Base-by-base conservation (phyloP, 2,797 vertebrate genomes). In the Alfaro cultratus region DNA sequence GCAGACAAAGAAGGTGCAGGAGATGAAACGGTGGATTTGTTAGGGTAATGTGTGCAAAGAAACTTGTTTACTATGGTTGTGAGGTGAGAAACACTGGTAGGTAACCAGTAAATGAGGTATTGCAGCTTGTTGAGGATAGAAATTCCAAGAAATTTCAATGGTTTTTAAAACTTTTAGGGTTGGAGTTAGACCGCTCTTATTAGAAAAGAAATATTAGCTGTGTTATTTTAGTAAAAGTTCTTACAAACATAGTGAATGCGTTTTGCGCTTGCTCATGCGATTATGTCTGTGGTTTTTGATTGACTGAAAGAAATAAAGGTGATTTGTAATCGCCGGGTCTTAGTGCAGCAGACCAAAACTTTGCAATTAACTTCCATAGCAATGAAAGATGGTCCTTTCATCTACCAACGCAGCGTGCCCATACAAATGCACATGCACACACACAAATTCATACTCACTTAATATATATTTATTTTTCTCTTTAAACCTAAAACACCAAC, bases 361-460 rank as follows among this genome's bases (percentile, higher is more conserved):
- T 89, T 84, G 81, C 90, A 91, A 92, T 93, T 93, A 94, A 87
- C 86, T 84, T 92, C 76, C 64, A 21, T 67, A 74, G 78, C 77
- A 85, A 75, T 80, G 53, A 81, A 72, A 84, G 68, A 85, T 88
- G 68, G 45, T 78, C 83, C 73, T 43, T 78, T 70, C 76, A 73
- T 78, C 72, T 60, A 31, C 18, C 78, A 18, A 81, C 53, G 23
- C 23, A 12, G 39, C 18, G 60, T 72, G 29, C 26, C 34, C 29
- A 76, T 47, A 75, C 49, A 62, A 36, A 74, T 16, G 12, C 57
- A 62, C 34, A 36, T 31, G 39, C n/a, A 45, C n/a, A 72, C 67
- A 74, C 11, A 67, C 62, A 36, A 12, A 53, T 29, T 79, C 49
- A 70, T 15, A 26, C 75, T 53, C 75, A 57, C 9, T 75, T 76